Evolutionary conservation across 1,140 invertebrate genomes (phyloP).

Genomic region (Vanessa atalanta): DNA sequence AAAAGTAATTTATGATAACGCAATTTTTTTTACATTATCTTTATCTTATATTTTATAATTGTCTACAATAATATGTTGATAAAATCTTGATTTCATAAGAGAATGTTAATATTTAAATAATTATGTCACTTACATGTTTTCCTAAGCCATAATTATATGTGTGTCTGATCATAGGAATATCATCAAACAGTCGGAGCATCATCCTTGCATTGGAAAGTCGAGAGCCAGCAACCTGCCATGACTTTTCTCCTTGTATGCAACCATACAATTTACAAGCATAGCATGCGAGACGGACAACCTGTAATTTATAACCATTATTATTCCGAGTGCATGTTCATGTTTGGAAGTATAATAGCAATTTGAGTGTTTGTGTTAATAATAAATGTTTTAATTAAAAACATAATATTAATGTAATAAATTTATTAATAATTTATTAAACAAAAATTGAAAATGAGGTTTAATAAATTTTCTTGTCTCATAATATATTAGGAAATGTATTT

Average conservation of each 20-base stretch:
- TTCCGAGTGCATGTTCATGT: no score
- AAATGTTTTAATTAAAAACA: no score
- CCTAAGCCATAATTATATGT: conserved; percentile 74
- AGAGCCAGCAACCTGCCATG: conserved; percentile 68
- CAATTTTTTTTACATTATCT: conserved; percentile 1
- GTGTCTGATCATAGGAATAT: conserved; percentile 72
- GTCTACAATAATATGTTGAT: neutral
- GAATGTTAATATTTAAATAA: neutral
- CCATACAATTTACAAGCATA: conserved; percentile 72
- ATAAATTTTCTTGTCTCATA: neutral
- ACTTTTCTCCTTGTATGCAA: conserved; percentile 61
- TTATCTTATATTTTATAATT: neutral
- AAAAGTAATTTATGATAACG: neutral
- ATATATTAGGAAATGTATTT: conserved; percentile 2
- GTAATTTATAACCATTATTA: neutral
- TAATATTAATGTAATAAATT: no score
- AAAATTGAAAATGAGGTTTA: no score
- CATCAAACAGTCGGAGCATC: conserved; percentile 70
- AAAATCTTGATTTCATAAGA: neutral
- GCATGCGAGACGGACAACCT: conserved; percentile 71
- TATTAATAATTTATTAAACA: no score
- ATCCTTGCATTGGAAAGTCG: conserved; percentile 64
- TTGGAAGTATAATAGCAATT: no score
- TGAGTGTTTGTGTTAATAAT: no score
- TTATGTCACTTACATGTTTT: conserved; percentile 64